A percentile compares a stretch with the other conserved stretches of the same genome.
phyloP scores from a whole-genome alignment of 1,140 invertebrate genomes.

The Agraylea sexmaculata region DNA sequence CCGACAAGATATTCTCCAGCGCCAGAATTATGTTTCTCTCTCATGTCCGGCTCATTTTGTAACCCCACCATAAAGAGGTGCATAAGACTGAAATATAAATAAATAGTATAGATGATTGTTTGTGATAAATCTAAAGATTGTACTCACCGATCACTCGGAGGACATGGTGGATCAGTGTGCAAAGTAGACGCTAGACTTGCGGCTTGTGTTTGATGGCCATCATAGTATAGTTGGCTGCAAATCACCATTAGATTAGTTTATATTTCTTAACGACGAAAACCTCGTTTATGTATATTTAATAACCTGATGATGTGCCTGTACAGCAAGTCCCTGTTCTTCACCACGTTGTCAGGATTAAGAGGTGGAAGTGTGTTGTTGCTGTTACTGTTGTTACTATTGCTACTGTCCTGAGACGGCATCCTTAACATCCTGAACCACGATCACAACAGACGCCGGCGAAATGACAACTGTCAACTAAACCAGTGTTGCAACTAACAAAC shows the following conservation, averaged over 20 bases:
- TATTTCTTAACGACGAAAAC: background rate
- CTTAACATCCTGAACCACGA: too few relatives aligned
- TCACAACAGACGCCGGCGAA: too few relatives aligned
- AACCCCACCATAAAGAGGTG: constrained; percentile 78
- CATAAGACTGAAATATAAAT: constrained; percentile 42
- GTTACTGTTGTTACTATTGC: constrained; percentile 45
- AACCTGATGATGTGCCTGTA: constrained; percentile 85
- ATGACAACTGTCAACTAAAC: constrained; percentile 1
- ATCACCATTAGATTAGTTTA: too few relatives aligned
- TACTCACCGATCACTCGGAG: constrained; percentile 74
- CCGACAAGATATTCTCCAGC: constrained; percentile 60
- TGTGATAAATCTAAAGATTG: background rate
- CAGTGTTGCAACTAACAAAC: background rate
- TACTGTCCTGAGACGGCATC: constrained; percentile 48
- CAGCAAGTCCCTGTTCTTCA: constrained; percentile 70
- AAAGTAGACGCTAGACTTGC: constrained; percentile 67
- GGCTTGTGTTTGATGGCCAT: constrained; percentile 86
- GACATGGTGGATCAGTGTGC: constrained; percentile 83
- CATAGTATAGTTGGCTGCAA: constrained; percentile 79
- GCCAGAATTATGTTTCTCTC: constrained; percentile 45
- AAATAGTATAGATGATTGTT: background rate
- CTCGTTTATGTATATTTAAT: constrained; percentile 12
- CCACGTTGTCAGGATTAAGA: constrained; percentile 58
- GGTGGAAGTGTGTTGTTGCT: too few relatives aligned
- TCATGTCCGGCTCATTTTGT: constrained; percentile 70